Evolutionary conservation across 2,113 vertebrate genomes (phyloP).

Genomic region (Neolamprologus tretocephalus): DNA sequence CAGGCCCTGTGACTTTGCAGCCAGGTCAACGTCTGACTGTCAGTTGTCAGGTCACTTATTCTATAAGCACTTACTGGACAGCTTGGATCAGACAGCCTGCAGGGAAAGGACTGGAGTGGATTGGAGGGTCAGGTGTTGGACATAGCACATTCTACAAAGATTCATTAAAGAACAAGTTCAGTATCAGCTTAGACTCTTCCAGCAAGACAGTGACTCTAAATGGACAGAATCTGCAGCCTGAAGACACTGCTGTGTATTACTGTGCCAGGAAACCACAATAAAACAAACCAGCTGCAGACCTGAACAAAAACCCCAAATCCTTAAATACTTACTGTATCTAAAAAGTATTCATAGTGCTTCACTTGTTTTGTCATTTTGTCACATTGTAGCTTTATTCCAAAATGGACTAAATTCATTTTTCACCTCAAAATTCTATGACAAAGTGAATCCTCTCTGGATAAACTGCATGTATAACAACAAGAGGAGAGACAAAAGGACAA

Average conservation of each 20-base stretch:
- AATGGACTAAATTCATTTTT: neutral
- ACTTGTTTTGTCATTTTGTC: neutral
- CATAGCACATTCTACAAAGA: neutral
- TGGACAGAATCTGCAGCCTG: neutral
- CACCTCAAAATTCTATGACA: neutral
- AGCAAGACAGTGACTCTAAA: neutral
- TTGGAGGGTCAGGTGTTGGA: neutral
- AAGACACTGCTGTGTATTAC: neutral
- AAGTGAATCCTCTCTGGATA: neutral
- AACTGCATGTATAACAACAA: neutral
- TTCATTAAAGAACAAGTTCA: neutral
- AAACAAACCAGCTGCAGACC: neutral
- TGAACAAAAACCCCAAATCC: neutral
- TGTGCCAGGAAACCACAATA: neutral
- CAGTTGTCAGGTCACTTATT: fast-evolving
- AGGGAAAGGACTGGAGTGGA: neutral
- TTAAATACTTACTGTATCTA: neutral
- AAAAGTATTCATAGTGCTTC: neutral
- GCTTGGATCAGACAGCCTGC: fast-evolving
- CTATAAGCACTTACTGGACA: neutral
- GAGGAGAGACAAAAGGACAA: neutral
- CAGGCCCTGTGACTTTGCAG: neutral
- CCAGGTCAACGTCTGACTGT: neutral
- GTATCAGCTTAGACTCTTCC: neutral
- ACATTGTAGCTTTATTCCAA: neutral